Conservation (phyloP, 2,888 invertebrate genomes). For the Deroplatys truncata region DNA sequence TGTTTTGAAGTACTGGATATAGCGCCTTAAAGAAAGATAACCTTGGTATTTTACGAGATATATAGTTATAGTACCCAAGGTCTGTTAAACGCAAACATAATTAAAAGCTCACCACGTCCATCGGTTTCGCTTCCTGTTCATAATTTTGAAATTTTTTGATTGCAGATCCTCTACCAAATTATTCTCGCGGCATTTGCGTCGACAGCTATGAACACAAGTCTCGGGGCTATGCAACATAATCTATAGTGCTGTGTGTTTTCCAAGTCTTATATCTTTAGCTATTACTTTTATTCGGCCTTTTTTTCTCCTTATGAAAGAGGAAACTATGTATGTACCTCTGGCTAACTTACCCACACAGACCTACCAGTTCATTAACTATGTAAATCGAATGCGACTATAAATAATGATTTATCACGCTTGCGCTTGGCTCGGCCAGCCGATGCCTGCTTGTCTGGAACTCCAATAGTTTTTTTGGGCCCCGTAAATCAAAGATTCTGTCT, state of each 20-base stretch:
- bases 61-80: background rate
- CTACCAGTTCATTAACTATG: constrained; percentile 42
- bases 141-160: background rate
- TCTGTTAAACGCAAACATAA: background rate
- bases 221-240: background rate
- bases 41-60: background rate
- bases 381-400: constrained; percentile 43
- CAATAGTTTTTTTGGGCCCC: constrained; percentile 1
- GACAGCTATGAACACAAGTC: background rate
- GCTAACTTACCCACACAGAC: constrained; percentile 8
- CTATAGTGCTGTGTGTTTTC: background rate
- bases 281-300: background rate
- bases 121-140: background rate
- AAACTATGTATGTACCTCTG: background rate
- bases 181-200: background rate
- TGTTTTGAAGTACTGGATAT: background rate
- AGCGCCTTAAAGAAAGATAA: background rate
- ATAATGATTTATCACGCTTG: constrained; percentile 40
- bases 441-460: constrained; percentile 2
- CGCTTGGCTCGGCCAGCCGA: constrained; percentile 14
- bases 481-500: constrained; percentile 24
- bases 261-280: background rate
- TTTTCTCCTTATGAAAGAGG: background rate
- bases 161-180: background rate
- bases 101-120: background rate